Evolutionary conservation across 2,113 vertebrate species (phyloP).

Genomic region (Hydrolagus affinis): DNA sequence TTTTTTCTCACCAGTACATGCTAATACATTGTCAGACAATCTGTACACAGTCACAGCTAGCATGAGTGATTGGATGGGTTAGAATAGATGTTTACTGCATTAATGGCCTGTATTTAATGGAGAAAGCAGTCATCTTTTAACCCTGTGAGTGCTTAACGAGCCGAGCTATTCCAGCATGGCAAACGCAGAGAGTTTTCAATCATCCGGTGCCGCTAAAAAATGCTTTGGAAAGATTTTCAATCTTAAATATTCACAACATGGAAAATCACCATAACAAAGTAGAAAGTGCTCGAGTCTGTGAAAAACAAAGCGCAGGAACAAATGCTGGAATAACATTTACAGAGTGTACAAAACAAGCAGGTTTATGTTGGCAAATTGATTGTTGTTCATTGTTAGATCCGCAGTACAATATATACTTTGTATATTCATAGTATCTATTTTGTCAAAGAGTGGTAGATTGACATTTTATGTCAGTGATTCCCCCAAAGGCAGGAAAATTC

Average conservation of each 20-base stretch:
- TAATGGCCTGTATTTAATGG: conserved; percentile 13
- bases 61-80: conserved; percentile 20
- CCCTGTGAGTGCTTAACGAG: neutral
- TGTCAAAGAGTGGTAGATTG: too few relatives aligned
- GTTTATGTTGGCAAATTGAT: too few relatives aligned
- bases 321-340: too few relatives aligned
- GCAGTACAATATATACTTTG: too few relatives aligned
- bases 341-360: too few relatives aligned
- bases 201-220: too few relatives aligned
- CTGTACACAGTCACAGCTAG: conserved; percentile 28
- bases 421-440: too few relatives aligned
- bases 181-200: neutral
- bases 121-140: neutral
- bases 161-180: neutral
- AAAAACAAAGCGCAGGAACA: too few relatives aligned
- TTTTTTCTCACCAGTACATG: conserved; percentile 31
- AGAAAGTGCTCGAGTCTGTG: too few relatives aligned
- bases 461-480: too few relatives aligned
- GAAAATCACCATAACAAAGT: neutral
- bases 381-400: too few relatives aligned
- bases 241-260: neutral
- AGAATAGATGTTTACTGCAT: conserved; percentile 20
- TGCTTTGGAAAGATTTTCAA: neutral
- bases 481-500: too few relatives aligned
- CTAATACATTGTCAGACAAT: conserved; percentile 30